phyloP scores from a whole-genome alignment of 2,797 vertebrate species.

The Adrianichthys oophorus region DNA sequence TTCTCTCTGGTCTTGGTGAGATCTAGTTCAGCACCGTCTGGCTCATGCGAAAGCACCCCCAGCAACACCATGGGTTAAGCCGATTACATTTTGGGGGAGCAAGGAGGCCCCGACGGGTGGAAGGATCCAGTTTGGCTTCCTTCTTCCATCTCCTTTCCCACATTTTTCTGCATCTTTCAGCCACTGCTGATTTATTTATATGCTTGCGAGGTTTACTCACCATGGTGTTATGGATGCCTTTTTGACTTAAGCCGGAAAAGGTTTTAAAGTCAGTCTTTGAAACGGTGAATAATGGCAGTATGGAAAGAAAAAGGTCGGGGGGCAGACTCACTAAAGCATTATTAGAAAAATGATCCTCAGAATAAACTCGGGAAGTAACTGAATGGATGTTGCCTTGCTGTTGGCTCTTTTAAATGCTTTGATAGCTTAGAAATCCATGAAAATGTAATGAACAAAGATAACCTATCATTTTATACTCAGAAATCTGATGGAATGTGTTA shows the following conservation, averaged over 20 bases:
- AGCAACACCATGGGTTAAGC: slow-evolving; percentile 70
- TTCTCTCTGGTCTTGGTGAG: slow-evolving; percentile 62
- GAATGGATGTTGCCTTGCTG: slow-evolving; percentile 39
- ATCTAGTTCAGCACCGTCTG: slow-evolving; percentile 68
- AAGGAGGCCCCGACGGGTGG: slow-evolving; percentile 45
- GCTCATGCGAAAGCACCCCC: slow-evolving; percentile 52
- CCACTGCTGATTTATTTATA: slow-evolving; percentile 67
- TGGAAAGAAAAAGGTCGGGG: slow-evolving; percentile 8
- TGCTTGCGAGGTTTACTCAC: slow-evolving; percentile 63
- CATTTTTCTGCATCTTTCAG: slow-evolving; percentile 14
- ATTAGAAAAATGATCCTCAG: slow-evolving; percentile 22
- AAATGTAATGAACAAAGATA: slow-evolving; percentile 33
- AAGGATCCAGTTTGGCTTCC: slow-evolving; percentile 60
- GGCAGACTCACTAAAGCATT: slow-evolving; percentile 19
- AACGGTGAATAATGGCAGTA: slow-evolving; percentile 54
- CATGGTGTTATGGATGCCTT: slow-evolving; percentile 59
- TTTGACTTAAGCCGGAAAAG: slow-evolving; percentile 65
- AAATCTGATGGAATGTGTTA: too few species aligned
- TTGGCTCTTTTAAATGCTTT: slow-evolving; percentile 38
- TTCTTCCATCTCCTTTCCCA: slow-evolving; percentile 18
- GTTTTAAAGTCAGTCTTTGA: slow-evolving; percentile 72
- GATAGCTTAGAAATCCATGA: slow-evolving; percentile 17
- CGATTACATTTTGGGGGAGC: slow-evolving; percentile 66
- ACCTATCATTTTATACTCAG: neutral
- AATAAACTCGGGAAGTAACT: slow-evolving; percentile 25